Evolutionary conservation across 1,140 invertebrate species (phyloP).

Genomic region (Drosophila teissieri): DNA sequence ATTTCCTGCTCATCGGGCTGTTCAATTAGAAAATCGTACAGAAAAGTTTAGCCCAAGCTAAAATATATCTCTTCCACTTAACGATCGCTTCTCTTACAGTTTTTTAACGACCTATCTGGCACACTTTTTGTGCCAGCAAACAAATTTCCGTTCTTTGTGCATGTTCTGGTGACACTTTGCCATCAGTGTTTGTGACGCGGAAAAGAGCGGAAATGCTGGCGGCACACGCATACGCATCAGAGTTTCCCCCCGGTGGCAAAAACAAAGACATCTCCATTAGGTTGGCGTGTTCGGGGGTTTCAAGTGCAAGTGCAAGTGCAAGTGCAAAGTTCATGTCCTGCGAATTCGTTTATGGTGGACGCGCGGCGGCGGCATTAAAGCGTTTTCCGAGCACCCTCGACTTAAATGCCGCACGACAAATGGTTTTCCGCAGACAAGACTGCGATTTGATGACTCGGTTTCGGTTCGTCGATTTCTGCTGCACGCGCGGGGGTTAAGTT

Average conservation of each 20-base stretch:
- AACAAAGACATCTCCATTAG: constrained; percentile 42
- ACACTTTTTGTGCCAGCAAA: too few relatives aligned
- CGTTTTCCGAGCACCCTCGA: constrained; percentile 17
- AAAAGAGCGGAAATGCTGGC: constrained; percentile 23
- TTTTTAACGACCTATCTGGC: too few relatives aligned
- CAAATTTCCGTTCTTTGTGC: not conserved
- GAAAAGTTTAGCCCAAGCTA: too few relatives aligned
- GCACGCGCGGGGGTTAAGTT: not conserved
- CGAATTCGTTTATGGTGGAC: constrained; percentile 45
- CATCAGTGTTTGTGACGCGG: constrained; percentile 2
- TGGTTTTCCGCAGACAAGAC: constrained; percentile 18
- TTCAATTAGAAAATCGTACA: constrained; percentile 29
- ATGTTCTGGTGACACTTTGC: not conserved
- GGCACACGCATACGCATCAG: constrained; percentile 26
- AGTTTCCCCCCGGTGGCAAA: constrained; percentile 27
- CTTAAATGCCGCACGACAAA: constrained; percentile 44
- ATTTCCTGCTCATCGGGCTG: constrained; percentile 21
- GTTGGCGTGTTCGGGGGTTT: constrained; percentile 29
- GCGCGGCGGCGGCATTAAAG: constrained; percentile 36
- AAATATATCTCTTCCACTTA: too few relatives aligned
- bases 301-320: constrained; percentile 23
- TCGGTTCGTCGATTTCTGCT: constrained; percentile 22
- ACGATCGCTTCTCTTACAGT: too few relatives aligned
- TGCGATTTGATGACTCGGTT: constrained; percentile 42
- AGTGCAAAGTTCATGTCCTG: constrained; percentile 52